Evolutionary conservation across 2,797 vertebrate genomes (phyloP).

Genomic region (Spinus olivaceus): DNA sequence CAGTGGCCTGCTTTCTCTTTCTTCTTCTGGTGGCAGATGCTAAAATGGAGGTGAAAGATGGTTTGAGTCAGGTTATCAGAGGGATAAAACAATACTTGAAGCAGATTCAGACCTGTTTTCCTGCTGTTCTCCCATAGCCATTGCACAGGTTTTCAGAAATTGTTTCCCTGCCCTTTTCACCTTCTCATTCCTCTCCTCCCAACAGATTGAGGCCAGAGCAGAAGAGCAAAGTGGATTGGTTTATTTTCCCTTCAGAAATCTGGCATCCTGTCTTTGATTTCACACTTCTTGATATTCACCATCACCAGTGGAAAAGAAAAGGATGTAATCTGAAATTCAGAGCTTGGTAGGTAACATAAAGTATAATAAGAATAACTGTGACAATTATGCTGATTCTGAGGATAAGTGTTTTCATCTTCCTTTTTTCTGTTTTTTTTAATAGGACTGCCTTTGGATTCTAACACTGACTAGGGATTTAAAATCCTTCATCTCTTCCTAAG

Average conservation of each 20-base stretch:
- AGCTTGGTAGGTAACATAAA: constrained; percentile 12
- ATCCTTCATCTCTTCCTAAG: constrained; percentile 38
- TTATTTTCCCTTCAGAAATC: not conserved
- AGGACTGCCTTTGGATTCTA: not conserved
- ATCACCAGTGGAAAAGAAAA: not conserved
- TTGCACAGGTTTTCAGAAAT: not conserved
- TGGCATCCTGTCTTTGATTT: not conserved
- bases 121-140: not conserved
- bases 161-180: constrained; percentile 22
- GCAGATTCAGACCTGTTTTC: not conserved
- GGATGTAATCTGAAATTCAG: not conserved
- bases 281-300: not conserved
- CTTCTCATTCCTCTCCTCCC: not conserved
- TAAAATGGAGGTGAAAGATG: not conserved
- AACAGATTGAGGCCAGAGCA: not conserved
- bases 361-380: not conserved
- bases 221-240: not conserved
- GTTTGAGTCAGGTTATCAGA: not conserved
- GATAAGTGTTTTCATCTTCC: not conserved
- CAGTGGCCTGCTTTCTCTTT: not conserved
- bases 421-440: not conserved
- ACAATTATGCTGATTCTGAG: constrained; percentile 25
- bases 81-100: not conserved
- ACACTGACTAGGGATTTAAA: constrained; percentile 10
- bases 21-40: not conserved